Conservation (phyloP, 2,888 invertebrate genomes). For the Pyrochroa serraticornis region DNA sequence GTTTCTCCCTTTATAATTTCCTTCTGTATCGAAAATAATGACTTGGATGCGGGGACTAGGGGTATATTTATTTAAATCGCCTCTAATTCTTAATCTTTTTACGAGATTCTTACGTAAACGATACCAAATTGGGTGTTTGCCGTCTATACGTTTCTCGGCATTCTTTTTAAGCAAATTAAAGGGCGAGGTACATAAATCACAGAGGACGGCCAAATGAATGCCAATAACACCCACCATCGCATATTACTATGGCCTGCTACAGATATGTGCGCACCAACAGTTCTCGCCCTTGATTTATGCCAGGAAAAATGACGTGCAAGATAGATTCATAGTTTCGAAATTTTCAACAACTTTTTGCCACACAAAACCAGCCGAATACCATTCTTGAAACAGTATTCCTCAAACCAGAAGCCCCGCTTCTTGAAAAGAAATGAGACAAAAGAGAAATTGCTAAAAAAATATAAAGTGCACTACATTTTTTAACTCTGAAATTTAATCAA, state of each 20-base stretch:
- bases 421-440: no score
- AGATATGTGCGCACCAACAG: conserved; percentile 1
- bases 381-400: no score
- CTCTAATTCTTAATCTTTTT: conserved; percentile 29
- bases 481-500: no score
- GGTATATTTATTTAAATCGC: conserved; percentile 31
- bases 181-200: conserved; percentile 25
- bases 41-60: conserved; percentile 21
- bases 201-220: conserved; percentile 23
- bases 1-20: conserved; percentile 29
- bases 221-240: conserved; percentile 25
- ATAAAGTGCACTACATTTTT: no score
- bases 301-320: no score
- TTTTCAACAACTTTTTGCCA: no score
- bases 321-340: no score
- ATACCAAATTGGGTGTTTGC: conserved; percentile 27
- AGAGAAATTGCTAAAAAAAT: no score
- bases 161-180: conserved; percentile 26
- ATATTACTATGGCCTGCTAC: conserved; percentile 15
- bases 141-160: conserved; percentile 7
- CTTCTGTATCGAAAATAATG: conserved; percentile 27
- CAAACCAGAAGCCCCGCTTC: no score
- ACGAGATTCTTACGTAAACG: conserved; percentile 26
- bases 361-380: no score
- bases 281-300: no score